Evolutionary conservation across 1,140 invertebrate species (phyloP).

Genomic region (Caenorhabditis remanei): DNA sequence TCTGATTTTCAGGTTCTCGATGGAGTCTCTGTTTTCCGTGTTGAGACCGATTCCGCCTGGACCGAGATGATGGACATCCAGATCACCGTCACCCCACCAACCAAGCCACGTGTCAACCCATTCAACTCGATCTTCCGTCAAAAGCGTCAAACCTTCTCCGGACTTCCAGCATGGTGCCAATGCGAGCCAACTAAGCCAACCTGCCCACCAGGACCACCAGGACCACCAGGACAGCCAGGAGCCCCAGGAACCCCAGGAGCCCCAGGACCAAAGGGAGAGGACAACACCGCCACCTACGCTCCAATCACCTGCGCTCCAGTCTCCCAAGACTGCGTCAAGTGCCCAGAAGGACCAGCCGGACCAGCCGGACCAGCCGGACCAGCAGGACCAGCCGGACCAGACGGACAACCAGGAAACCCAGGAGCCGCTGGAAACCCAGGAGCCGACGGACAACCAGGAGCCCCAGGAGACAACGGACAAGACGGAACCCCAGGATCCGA

Average conservation of each 20-base stretch:
- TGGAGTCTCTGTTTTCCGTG: constrained; percentile 67
- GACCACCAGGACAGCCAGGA: constrained; percentile 66
- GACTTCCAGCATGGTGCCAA: constrained; percentile 65
- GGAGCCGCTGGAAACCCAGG: constrained; percentile 62
- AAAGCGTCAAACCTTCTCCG: constrained; percentile 61
- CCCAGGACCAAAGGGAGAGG: constrained; percentile 66
- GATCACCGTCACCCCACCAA: constrained; percentile 66
- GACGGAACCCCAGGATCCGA: constrained; percentile 60
- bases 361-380: constrained; percentile 61
- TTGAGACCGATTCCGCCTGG: constrained; percentile 69
- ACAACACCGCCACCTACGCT: constrained; percentile 64
- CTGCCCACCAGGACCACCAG: constrained; percentile 69
- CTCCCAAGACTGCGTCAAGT: constrained; percentile 67
- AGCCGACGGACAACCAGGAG: constrained; percentile 57
- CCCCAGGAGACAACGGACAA: constrained; percentile 47
- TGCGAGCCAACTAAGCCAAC: constrained; percentile 65
- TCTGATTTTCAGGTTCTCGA: constrained; percentile 57
- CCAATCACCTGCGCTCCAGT: constrained; percentile 59
- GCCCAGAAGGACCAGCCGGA: constrained; percentile 66
- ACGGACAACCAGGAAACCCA: constrained; percentile 61
- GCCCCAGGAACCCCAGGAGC: constrained; percentile 62
- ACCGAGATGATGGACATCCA: constrained; percentile 71
- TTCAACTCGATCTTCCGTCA: constrained; percentile 69
- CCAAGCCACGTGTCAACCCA: constrained; percentile 65
- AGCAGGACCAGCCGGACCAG: constrained; percentile 59